phyloP scores from a whole-genome alignment of 2,113 vertebrate species.

The Pungitius pungitius region DNA sequence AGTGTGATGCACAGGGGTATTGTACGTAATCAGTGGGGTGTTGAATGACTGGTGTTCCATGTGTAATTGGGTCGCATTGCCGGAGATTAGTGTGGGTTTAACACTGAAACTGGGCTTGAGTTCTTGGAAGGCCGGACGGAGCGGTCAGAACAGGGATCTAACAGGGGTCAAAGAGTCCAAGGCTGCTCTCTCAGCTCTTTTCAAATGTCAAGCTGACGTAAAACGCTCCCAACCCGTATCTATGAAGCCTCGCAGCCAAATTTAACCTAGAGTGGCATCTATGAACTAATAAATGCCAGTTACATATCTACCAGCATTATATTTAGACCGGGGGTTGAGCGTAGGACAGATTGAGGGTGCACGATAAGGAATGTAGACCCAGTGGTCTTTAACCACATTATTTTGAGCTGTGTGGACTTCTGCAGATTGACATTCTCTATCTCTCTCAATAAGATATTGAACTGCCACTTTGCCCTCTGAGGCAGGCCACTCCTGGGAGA shows the following conservation, averaged over 20 bases:
- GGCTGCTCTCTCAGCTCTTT: constrained; percentile 78
- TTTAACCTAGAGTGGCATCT: constrained; percentile 65
- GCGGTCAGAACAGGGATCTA: constrained; percentile 40
- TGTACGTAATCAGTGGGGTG: constrained; percentile 65
- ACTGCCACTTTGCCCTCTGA: constrained; percentile 31
- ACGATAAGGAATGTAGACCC: constrained; percentile 48
- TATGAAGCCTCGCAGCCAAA: constrained; percentile 53
- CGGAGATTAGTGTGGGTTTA: constrained; percentile 74
- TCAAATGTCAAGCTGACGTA: constrained; percentile 80
- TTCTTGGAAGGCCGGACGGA: constrained; percentile 66
- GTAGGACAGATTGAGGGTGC: constrained; percentile 44
- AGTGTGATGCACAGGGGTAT: constrained; percentile 45
- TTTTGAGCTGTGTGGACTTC: constrained; percentile 58
- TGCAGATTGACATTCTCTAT: constrained; percentile 27
- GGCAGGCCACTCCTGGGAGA: constrained; percentile 14
- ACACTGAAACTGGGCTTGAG: constrained; percentile 69
- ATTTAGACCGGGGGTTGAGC: constrained; percentile 67
- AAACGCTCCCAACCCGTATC: constrained; percentile 72
- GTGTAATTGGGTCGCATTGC: constrained; percentile 76
- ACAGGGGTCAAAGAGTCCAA: constrained; percentile 51
- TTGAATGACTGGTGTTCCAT: constrained; percentile 75
- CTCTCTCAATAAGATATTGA: constrained; percentile 28
- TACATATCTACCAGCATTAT: constrained; percentile 71
- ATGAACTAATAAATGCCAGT: constrained; percentile 78
- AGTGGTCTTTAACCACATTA: constrained; percentile 65